Evolutionary conservation across 2,888 invertebrate species (phyloP), one percentile per base, ranked within the genome.

Genomic region (Papilio elwesi): DNA sequence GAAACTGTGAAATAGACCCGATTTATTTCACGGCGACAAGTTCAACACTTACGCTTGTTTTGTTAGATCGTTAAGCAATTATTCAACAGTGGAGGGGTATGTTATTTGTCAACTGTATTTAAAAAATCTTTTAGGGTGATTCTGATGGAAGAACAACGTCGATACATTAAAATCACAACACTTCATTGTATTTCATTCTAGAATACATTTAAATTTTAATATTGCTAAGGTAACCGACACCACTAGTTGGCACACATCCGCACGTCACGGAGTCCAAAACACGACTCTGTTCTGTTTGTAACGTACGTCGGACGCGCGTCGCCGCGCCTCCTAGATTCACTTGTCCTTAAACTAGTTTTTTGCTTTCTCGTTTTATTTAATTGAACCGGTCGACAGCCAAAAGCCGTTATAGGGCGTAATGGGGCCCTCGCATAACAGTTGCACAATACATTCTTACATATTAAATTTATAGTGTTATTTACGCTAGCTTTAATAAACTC

Each of bases 331-430:
- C 43, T 0, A 3, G n/a, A 59, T 59, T 43, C 59, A 59, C 38
- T 59, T 43, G 59, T 59, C 15, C 38, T 9, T 10, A 59, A 59
- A 59, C 59, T 43, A n/a, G 59, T 59, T 59, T 59, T 7, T 59
- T n/a, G 43, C n/a, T n/a, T 59, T n/a, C 43, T 43, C 59, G 9
- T 43, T 59, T 43, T 59, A 43, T 59, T 59, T n/a, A 13, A 36
- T 38, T 8, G 10, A n/a, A 15, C 38, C 59, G n/a, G 59, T 59
- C 59, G 43, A 59, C 59, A 43, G 10, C 43, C 43, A 10, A 43
- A 59, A 43, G 38, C 15, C 59, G 59, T 62, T 62, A 62, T 43
- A 62, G 59, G 38, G 15, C 38, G n/a, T 43, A 62, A 43, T 62
- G 10, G 9, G 43, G n/a, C 57, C 13, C n/a, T 6, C 59, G 9